Conservation (phyloP, 2,888 invertebrate species). For the Lochmaea crataegi region DNA sequence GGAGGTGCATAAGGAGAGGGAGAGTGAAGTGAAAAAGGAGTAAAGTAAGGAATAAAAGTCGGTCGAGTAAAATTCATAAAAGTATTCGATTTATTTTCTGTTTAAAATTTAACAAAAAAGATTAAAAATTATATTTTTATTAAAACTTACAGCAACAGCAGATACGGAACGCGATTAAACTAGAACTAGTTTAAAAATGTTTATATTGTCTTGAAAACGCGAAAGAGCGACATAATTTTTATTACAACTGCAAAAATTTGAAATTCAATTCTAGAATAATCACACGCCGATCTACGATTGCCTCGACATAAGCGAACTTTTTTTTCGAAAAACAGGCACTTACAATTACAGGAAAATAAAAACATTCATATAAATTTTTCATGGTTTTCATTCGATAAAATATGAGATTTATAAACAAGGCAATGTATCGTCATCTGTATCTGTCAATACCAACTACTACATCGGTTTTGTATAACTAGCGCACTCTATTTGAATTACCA, state of each 20-base stretch:
- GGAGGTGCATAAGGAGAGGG: neutral
- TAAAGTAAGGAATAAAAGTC: neutral
- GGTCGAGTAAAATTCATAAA: conserved; percentile 5
- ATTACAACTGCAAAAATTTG: too few species aligned
- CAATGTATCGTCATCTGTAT: too few species aligned
- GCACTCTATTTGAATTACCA: too few species aligned
- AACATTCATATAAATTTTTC: conserved; percentile 35
- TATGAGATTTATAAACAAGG: neutral
- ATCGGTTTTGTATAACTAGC: too few species aligned
- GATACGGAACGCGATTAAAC: conserved; percentile 14
- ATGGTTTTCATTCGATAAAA: conserved; percentile 14
- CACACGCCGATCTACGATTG: neutral
- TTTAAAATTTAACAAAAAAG: conserved; percentile 25
- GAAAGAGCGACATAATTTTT: neutral
- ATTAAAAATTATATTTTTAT: conserved; percentile 21
- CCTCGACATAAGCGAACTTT: conserved; percentile 5
- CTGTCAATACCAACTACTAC: too few species aligned
- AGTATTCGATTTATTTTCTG: conserved; percentile 22
- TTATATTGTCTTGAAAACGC: neutral
- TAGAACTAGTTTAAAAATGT: neutral
- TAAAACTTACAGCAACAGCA: conserved; percentile 20
- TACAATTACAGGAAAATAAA: conserved; percentile 44
- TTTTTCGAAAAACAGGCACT: conserved; percentile 45
- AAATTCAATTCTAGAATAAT: conserved; percentile 8
- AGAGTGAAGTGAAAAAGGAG: neutral